Base-by-base conservation (phyloP, 2,888 invertebrate species). In the Lamellibrachia satsuma region DNA sequence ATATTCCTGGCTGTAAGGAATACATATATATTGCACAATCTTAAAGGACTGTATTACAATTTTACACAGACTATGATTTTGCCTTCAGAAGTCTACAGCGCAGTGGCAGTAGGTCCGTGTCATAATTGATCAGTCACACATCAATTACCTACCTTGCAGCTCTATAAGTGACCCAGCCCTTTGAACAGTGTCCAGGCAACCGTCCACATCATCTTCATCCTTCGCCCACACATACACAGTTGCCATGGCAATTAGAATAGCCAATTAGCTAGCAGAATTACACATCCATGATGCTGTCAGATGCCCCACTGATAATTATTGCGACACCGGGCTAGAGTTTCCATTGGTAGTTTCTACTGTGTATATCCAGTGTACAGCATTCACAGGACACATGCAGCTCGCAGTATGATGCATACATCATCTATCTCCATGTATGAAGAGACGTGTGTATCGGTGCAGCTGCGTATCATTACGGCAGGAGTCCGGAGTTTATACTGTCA, bases 81-180 rank as follows among this genome's bases (percentile, higher is more conserved):
- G 22, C 2, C 75, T 3, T 22, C 75, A 75, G 75, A 75, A 4
- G 6, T 22, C 22, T 75, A 39, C 39, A 39, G 75, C 3, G 3
- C 75, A 22, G 75, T 15, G 15, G 15, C 2, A 75, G n/a, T 22
- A 75, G 75, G 75, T 75, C 75, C 22, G 75, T 75, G 22, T 15
- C 15, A 75, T 75, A 75, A 75, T 75, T 75, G 75, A n/a, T 75
- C 75, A 75, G 75, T 75, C n/a, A 75, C 75, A 75, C 6, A 75
- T 22, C 75, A 22, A n/a, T n/a, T 15, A 57, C 57, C 11, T 75
- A 75, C 75, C 75, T 75, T 75, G 75, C 75, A 75, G 75, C 75
- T 75, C 75, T 75, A 75, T 75, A 75, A 75, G 75, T 75, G 75
- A 75, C 75, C 75, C 75, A 22, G 75, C 22, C 75, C 75, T 75